phyloP scores from a whole-genome alignment of 2,797 vertebrate genomes.

The Tolypeutes matacus region DNA sequence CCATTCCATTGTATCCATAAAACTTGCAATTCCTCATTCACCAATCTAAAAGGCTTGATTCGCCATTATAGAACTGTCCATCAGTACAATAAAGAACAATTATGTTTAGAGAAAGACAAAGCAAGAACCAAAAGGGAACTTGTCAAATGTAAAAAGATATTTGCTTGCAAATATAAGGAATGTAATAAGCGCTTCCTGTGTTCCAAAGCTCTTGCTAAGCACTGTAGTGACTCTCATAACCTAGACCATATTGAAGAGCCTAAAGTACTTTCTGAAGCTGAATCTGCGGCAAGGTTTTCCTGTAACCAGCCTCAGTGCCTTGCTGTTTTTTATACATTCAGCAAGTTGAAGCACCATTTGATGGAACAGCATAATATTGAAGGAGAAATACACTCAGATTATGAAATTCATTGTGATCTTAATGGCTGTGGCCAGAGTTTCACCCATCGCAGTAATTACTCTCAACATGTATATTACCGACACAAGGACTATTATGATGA shows the following conservation, averaged over 20 bases:
- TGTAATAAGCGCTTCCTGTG: slow-evolving; percentile 92
- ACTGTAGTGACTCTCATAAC: slow-evolving; percentile 90
- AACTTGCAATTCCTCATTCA: slow-evolving; percentile 95
- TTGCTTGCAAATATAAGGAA: slow-evolving; percentile 92
- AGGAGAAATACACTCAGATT: slow-evolving; percentile 89
- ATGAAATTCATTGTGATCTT: slow-evolving; percentile 93
- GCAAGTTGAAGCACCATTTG: slow-evolving; percentile 94
- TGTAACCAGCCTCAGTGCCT: slow-evolving; percentile 94
- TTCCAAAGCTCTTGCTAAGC: slow-evolving; percentile 90
- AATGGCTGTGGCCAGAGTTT: slow-evolving; percentile 95
- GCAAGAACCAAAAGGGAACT: slow-evolving; percentile 91
- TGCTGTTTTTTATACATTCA: slow-evolving; percentile 94
- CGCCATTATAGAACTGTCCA: slow-evolving; percentile 96
- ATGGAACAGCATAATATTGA: slow-evolving; percentile 89
- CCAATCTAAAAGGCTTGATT: slow-evolving; percentile 95
- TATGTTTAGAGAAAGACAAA: slow-evolving; percentile 95
- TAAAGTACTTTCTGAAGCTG: slow-evolving; percentile 87
- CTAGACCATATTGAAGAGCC: slow-evolving; percentile 87
- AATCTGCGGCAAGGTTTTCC: slow-evolving; percentile 89
- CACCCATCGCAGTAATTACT: slow-evolving; percentile 92
- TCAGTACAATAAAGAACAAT: slow-evolving; percentile 95
- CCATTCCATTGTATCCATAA: slow-evolving; percentile 97
- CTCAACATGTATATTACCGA: slow-evolving; percentile 93
- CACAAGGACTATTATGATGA: slow-evolving; percentile 94
- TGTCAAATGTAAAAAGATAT: slow-evolving; percentile 91